Evolutionary conservation across 2,797 vertebrate genomes (phyloP).

Genomic region (Eidolon dupreanum): DNA sequence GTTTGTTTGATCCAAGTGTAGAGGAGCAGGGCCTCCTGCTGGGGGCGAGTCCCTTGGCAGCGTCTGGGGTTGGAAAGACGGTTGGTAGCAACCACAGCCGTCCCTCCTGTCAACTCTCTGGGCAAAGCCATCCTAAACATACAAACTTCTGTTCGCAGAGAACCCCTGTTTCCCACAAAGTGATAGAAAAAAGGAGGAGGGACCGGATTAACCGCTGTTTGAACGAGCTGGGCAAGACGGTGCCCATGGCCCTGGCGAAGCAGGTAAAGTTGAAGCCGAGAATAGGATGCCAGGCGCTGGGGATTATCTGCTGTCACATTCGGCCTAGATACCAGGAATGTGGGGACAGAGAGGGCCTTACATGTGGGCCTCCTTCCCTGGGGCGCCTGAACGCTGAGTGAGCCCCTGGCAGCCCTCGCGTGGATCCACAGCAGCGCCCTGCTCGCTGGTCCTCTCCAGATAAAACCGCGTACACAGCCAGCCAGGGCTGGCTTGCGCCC

Average conservation of each 20-base stretch:
- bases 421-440: neutral
- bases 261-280: constrained; percentile 87
- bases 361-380: fast-evolving
- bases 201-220: constrained; percentile 97
- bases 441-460: neutral
- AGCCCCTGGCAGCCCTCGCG: neutral
- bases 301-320: neutral
- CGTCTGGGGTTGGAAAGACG: neutral
- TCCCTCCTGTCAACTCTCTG: neutral
- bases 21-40: neutral
- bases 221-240: constrained; percentile 94
- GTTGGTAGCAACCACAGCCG: neutral
- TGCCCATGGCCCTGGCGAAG: constrained; percentile 96
- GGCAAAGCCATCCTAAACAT: neutral
- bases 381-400: neutral
- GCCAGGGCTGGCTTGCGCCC: fast-evolving
- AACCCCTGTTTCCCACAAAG: constrained; percentile 96
- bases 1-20: neutral
- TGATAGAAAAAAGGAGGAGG: constrained; percentile 95
- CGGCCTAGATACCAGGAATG: fast-evolving
- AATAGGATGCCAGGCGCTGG: neutral
- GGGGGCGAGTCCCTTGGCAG: neutral
- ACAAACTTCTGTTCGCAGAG: constrained; percentile 86
- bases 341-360: neutral
- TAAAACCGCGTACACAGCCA: neutral